A percentile compares a stretch with the other conserved stretches of the same genome.
Evolutionary conservation across 2,113 vertebrate species (phyloP).

Genomic region (Mola mola): DNA sequence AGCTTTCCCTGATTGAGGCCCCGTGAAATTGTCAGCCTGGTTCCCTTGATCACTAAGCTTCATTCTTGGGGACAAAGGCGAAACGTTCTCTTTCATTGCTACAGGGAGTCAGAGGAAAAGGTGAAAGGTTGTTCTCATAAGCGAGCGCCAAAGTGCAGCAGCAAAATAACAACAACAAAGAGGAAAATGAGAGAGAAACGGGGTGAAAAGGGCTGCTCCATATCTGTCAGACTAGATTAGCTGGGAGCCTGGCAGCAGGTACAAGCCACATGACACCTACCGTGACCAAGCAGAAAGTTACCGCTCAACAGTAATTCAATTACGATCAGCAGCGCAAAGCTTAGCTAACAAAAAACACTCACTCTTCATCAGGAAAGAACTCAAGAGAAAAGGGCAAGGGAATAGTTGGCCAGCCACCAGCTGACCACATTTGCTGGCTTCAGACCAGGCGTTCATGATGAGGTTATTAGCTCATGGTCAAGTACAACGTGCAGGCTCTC

Average conservation of each 20-base stretch:
- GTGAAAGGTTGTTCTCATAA: conserved; percentile 71
- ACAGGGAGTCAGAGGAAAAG: conserved; percentile 63
- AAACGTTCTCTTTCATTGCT: conserved; percentile 56
- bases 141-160: conserved; percentile 42
- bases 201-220: conserved; percentile 68
- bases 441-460: conserved; percentile 55
- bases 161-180: conserved; percentile 70
- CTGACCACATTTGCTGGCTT: conserved; percentile 72
- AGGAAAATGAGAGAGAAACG: conserved; percentile 61
- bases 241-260: conserved; percentile 58
- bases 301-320: conserved; percentile 62
- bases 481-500: conserved; percentile 42
- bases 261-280: conserved; percentile 67
- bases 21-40: conserved; percentile 48
- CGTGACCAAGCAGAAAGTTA: conserved; percentile 72
- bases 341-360: conserved; percentile 70
- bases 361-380: conserved; percentile 66
- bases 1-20: conserved; percentile 40
- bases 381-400: conserved; percentile 67
- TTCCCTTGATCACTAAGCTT: conserved; percentile 61
- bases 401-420: conserved; percentile 63
- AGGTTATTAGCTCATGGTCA: conserved; percentile 58
- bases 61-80: conserved; percentile 48
- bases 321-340: conserved; percentile 63
- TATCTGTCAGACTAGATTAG: conserved; percentile 76